Percentiles rank a stretch among this genome's conserved stretches.
Evolutionary conservation across 2,888 invertebrate species (phyloP).

Genomic region (Erebia epiphron): DNA sequence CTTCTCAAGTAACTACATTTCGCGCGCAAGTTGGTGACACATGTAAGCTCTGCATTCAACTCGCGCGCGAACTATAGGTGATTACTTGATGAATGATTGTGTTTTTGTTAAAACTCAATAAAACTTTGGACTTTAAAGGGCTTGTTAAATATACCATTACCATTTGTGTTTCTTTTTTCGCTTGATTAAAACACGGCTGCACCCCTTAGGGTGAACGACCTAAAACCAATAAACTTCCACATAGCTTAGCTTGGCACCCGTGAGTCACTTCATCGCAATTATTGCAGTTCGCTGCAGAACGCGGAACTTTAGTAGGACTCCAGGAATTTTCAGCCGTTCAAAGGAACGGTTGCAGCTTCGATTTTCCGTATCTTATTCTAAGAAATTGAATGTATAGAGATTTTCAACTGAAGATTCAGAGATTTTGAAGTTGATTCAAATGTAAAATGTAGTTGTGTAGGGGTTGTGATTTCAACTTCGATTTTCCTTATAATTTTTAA

Average conservation of each 20-base stretch:
- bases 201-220: conserved; percentile 48
- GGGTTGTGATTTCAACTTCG: neutral
- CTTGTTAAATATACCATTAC: neutral
- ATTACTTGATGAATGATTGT: too few species aligned
- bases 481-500: conserved; percentile 12
- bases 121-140: neutral
- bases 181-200: conserved; percentile 25
- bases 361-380: conserved; percentile 12
- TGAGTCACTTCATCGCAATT: conserved; percentile 48
- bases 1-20: neutral
- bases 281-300: conserved; percentile 44
- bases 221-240: conserved; percentile 46
- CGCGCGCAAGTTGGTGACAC: too few species aligned
- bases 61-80: too few species aligned
- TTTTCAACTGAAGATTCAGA: neutral
- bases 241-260: conserved; percentile 42
- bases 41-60: too few species aligned
- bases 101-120: too few species aligned
- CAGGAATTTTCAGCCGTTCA: conserved; percentile 33
- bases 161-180: neutral
- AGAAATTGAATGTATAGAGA: conserved; percentile 6
- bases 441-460: too few species aligned
- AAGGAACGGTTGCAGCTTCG: conserved; percentile 3
- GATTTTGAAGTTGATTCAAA: too few species aligned
- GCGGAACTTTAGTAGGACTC: conserved; percentile 36